These are phyloP conservation scores for Drosophila meridiana DNA, from an alignment of 2,888 invertebrate species.

Conservation along the genomic window DNA sequence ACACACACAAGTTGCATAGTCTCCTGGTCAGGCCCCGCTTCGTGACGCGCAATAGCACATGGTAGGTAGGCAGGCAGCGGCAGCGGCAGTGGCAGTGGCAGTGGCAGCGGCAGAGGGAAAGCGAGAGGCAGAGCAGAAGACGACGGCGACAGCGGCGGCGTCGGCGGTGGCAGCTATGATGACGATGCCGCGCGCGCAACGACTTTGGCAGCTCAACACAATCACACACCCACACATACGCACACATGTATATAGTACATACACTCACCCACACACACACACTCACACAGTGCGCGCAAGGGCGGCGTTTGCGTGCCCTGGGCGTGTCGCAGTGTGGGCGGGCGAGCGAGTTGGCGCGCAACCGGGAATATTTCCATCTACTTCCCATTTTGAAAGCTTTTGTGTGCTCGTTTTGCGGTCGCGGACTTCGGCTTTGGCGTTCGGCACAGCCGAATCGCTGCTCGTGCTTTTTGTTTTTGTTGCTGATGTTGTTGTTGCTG, in stretches of 20 bases:
- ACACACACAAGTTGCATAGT: slow-evolving; percentile 70
- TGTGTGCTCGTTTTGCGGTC: slow-evolving; percentile 39
- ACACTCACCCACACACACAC: background rate
- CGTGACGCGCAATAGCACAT: slow-evolving; percentile 46
- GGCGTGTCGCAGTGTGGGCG: slow-evolving; percentile 38
- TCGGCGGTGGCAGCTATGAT: slow-evolving; percentile 29
- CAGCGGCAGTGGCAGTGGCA: slow-evolving; percentile 26
- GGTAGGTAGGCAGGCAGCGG: slow-evolving; percentile 23
- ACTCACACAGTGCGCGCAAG: slow-evolving; percentile 6
- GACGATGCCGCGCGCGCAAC: slow-evolving; percentile 64
- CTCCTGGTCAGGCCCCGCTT: slow-evolving; percentile 71
- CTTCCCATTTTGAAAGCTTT: slow-evolving; percentile 46
- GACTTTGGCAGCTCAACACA: slow-evolving; percentile 51
- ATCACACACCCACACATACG: slow-evolving; percentile 3
- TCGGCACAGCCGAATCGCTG: slow-evolving; percentile 30
- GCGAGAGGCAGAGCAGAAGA: slow-evolving; percentile 12
- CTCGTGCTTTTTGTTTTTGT: background rate
- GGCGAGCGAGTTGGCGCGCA: slow-evolving; percentile 22
- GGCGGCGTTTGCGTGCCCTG: slow-evolving; percentile 34
- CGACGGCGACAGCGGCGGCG: slow-evolving; percentile 15
- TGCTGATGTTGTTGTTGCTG: slow-evolving; percentile 1
- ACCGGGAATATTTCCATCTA: slow-evolving; percentile 50
- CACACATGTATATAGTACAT: no score
- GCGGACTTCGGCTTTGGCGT: slow-evolving; percentile 25
- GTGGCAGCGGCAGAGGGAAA: slow-evolving; percentile 28